Percentiles rank a stretch among this genome's conserved stretches.
These are phyloP conservation scores for Cheilosia variabilis DNA, from an alignment of 2,888 invertebrate species.

Conservation along the genomic window DNA sequence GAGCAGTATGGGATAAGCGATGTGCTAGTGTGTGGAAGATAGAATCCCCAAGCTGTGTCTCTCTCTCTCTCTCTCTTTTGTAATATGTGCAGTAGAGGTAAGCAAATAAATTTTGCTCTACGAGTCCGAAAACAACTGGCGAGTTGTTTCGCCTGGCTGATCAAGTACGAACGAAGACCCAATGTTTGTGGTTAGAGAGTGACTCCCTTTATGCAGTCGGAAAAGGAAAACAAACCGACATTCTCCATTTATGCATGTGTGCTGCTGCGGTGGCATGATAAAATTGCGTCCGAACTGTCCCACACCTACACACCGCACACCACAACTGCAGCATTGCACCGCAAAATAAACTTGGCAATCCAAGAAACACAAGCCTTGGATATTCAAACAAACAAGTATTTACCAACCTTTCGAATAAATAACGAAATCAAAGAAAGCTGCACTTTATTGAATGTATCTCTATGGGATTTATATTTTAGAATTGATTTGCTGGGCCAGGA, in stretches of 20 bases:
- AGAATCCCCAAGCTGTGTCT: too few relatives aligned
- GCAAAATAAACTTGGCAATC: conserved; percentile 21
- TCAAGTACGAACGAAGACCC: conserved; percentile 58
- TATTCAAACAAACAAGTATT: background rate
- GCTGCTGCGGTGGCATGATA: background rate
- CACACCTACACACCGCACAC: conserved; percentile 6
- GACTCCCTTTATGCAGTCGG: conserved; percentile 7
- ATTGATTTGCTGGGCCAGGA: background rate
- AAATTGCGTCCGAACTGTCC: conserved; percentile 15
- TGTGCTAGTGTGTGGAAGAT: too few relatives aligned
- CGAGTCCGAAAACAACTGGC: conserved; percentile 46
- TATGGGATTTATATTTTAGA: background rate
- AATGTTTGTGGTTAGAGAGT: conserved; percentile 40
- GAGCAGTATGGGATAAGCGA: conserved; percentile 24
- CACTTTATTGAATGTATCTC: background rate
- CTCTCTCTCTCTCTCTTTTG: background rate
- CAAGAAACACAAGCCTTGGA: background rate
- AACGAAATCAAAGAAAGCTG: background rate
- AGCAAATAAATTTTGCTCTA: conserved; percentile 56
- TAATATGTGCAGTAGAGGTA: conserved; percentile 18
- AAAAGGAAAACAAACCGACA: conserved; percentile 5
- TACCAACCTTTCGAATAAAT: background rate
- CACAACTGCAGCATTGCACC: background rate
- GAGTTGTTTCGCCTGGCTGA: conserved; percentile 58
- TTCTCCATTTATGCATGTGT: conserved; percentile 6